Evolutionary conservation across 2,113 vertebrate species (phyloP).

Genomic region (Vanacampus margaritifer): DNA sequence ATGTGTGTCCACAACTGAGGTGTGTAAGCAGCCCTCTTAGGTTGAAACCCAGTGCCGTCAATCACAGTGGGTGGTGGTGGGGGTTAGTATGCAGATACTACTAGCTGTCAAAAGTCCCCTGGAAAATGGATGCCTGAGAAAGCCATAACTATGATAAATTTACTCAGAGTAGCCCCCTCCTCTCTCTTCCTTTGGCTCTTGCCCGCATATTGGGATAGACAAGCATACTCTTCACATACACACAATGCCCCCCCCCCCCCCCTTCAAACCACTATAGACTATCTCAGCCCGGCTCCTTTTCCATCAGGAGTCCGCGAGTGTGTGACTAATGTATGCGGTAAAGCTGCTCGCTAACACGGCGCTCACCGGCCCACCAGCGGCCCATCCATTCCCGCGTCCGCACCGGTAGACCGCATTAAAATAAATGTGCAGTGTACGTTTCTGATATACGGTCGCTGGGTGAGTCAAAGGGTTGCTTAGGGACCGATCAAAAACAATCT

Average conservation of each 20-base stretch:
- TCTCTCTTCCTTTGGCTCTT: conserved; percentile 33
- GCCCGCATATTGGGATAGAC: conserved; percentile 59
- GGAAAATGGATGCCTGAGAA: conserved; percentile 93
- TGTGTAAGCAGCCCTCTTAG: conserved; percentile 44
- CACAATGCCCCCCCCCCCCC: conserved; percentile 14
- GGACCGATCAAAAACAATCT: conserved; percentile 44
- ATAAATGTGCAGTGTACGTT: conserved; percentile 75
- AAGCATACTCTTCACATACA: conserved; percentile 58
- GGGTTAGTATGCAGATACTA: conserved; percentile 62
- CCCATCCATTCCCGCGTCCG: conserved; percentile 89
- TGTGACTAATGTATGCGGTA: conserved; percentile 98
- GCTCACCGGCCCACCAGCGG: conserved; percentile 86
- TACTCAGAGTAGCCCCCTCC: conserved; percentile 57
- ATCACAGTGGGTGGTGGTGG: conserved; percentile 41
- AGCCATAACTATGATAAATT: conserved; percentile 99
- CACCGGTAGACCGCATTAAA: conserved; percentile 74
- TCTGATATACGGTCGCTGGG: conserved; percentile 84
- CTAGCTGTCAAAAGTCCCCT: conserved; percentile 84
- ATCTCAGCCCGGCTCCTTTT: conserved; percentile 70
- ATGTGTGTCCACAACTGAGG: conserved; percentile 33
- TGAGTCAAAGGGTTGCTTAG: conserved; percentile 50
- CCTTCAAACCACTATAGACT: conserved; percentile 69
- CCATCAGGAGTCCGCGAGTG: conserved; percentile 42
- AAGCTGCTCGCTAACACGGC: conserved; percentile 89
- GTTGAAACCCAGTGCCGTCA: conserved; percentile 51